A percentile compares a stretch with the other conserved stretches of the same genome.
Evolutionary conservation across 2,113 vertebrate species (phyloP).

Genomic region (Gracilinanus agilis): DNA sequence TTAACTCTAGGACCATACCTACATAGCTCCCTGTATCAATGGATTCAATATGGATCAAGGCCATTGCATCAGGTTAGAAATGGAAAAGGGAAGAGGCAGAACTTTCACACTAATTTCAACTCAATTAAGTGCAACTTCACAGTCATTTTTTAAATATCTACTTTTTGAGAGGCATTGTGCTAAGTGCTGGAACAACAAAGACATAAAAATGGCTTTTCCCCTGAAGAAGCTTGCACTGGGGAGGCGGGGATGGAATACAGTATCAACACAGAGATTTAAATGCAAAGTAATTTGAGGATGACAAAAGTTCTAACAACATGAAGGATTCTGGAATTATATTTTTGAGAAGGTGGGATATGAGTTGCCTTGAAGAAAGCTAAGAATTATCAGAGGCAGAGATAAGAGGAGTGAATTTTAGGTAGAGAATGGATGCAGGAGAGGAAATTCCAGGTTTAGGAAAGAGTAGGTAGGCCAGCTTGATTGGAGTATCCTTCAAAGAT

Average conservation of each 20-base stretch:
- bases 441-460: not conserved
- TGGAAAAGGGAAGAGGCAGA: not conserved
- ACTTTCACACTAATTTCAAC: not conserved
- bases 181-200: not conserved
- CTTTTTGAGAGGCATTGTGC: not conserved
- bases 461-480: not conserved
- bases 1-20: not conserved
- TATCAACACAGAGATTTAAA: not conserved
- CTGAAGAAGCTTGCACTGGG: not conserved
- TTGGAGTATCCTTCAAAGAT: not conserved
- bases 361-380: not conserved
- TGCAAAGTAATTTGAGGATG: too few species aligned
- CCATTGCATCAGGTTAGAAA: not conserved
- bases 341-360: not conserved
- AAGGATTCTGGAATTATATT: not conserved
- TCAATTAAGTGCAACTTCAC: not conserved
- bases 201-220: too few species aligned
- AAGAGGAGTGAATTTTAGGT: not conserved
- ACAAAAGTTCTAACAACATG: not conserved
- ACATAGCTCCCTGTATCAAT: not conserved
- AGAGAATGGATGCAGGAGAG: not conserved
- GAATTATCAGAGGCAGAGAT: not conserved
- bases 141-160: not conserved
- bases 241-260: too few species aligned
- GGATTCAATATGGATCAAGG: not conserved